phyloP scores from a whole-genome alignment of 2,797 vertebrate genomes.

The Gastrophryne carolinensis region DNA sequence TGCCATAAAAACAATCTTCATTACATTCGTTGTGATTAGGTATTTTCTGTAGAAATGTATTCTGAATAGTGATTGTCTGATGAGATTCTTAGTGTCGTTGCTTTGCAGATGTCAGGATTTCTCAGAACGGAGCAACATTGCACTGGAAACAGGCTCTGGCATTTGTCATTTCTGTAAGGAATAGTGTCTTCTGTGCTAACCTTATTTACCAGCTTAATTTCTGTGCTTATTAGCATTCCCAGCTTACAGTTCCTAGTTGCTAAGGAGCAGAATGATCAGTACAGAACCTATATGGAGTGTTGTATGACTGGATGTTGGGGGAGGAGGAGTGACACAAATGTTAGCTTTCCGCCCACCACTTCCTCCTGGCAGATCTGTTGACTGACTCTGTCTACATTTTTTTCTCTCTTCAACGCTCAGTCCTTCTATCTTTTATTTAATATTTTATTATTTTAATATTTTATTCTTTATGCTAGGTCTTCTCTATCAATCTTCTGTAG shows the following conservation, averaged over 20 bases:
- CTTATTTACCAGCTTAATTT: slow-evolving; percentile 35
- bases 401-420: not conserved
- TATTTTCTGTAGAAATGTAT: slow-evolving; percentile 59
- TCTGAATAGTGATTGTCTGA: slow-evolving; percentile 56
- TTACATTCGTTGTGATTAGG: slow-evolving; percentile 3
- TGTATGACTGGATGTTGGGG: slow-evolving; percentile 41
- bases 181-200: slow-evolving; percentile 11
- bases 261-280: slow-evolving; percentile 36
- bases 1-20: no score
- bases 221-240: slow-evolving; percentile 19
- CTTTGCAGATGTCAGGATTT: slow-evolving; percentile 17
- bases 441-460: not conserved
- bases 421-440: not conserved
- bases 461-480: not conserved
- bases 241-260: slow-evolving; percentile 32
- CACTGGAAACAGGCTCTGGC: slow-evolving; percentile 18
- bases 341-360: slow-evolving; percentile 48
- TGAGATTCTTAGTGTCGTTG: slow-evolving; percentile 11
- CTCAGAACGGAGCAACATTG: not conserved
- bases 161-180: slow-evolving; percentile 14
- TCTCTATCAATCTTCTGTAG: no score
- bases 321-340: slow-evolving; percentile 48
- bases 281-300: slow-evolving; percentile 16
- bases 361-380: slow-evolving; percentile 32
- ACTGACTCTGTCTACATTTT: not conserved